Conservation (phyloP, 2,113 vertebrate genomes). For the Halichoeres trimaculatus region DNA sequence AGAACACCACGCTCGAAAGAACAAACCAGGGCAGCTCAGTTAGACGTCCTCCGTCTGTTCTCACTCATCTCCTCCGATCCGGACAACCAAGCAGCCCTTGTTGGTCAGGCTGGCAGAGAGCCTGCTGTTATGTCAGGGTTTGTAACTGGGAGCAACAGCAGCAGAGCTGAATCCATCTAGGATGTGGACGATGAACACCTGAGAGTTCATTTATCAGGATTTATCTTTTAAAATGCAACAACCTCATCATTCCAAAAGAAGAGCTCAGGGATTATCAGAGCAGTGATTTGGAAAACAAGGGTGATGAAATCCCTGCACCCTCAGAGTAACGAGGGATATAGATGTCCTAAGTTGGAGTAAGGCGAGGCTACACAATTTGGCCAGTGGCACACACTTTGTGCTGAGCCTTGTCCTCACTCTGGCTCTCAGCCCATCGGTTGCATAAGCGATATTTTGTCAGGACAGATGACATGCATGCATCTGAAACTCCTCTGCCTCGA, state of each 20-base stretch:
- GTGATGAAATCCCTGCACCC: not conserved
- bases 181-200: not conserved
- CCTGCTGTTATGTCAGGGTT: conserved; percentile 27
- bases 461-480: conserved; percentile 33
- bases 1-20: conserved; percentile 50
- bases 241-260: not conserved
- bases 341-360: not conserved
- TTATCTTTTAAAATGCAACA: not conserved
- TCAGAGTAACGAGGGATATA: not conserved
- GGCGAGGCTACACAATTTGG: conserved; percentile 3
- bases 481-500: conserved; percentile 17
- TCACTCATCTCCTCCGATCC: conserved; percentile 23
- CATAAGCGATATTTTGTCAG: conserved; percentile 63
- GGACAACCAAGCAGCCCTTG: conserved; percentile 7
- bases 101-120: conserved; percentile 22
- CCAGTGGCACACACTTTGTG: conserved; percentile 24
- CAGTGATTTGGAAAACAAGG: not conserved
- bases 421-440: conserved; percentile 55
- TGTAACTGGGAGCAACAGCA: conserved; percentile 20
- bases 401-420: conserved; percentile 44
- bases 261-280: not conserved
- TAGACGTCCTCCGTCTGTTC: conserved; percentile 52
- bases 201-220: not conserved
- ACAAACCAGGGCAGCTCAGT: conserved; percentile 24
- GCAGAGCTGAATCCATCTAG: conserved; percentile 11